A percentile compares a stretch with the other conserved stretches of the same genome.
Evolutionary conservation across 2,113 vertebrate genomes (phyloP).

Genomic region (Forbesichthys agassizii): DNA sequence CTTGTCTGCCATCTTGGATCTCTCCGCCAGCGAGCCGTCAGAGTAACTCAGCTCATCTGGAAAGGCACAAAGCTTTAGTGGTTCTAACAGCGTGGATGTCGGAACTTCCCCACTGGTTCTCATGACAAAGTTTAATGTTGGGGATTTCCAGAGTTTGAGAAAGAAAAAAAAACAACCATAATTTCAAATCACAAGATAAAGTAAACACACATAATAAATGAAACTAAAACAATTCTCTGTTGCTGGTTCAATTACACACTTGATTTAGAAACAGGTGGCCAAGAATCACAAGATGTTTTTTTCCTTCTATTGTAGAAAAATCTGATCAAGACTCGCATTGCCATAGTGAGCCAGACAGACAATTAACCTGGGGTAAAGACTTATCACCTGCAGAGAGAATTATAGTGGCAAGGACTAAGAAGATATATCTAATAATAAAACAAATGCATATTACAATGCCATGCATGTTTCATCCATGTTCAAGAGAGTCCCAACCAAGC

Average conservation of each 20-base stretch:
- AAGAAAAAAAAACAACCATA: neutral
- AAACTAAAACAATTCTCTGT: no score
- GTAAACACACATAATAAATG: no score
- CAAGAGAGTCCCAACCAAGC: no score
- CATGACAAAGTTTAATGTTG: neutral
- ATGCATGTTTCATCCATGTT: neutral
- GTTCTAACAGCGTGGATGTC: neutral
- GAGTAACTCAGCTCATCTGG: slow-evolving; percentile 88
- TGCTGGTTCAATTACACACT: neutral
- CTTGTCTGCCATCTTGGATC: slow-evolving; percentile 82
- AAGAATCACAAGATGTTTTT: neutral
- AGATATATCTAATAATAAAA: neutral
- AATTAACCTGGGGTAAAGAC: slow-evolving; percentile 1
- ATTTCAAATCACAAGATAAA: neutral
- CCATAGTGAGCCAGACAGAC: neutral
- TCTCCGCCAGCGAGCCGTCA: slow-evolving; percentile 84
- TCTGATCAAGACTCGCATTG: neutral
- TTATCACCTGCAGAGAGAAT: neutral
- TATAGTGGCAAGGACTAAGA: neutral
- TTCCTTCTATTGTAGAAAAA: neutral
- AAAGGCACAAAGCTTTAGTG: slow-evolving; percentile 1
- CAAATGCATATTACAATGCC: no score
- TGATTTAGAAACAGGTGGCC: neutral
- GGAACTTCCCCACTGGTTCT: neutral
- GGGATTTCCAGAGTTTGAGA: no score